phyloP scores from a whole-genome alignment of 2,888 invertebrate genomes.

The Hemaris fuciformis region DNA sequence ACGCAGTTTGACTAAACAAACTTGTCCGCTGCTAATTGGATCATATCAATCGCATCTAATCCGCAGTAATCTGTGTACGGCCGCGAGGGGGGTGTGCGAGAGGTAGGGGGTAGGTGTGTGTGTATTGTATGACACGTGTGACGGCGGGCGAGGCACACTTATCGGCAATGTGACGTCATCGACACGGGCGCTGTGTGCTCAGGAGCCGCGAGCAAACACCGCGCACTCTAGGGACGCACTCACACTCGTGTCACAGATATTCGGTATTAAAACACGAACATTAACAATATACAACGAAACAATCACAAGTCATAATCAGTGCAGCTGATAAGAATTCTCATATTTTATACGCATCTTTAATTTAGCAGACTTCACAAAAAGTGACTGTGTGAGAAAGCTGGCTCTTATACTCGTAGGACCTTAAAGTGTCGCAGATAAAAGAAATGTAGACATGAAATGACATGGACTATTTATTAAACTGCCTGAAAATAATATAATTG shows the following conservation, averaged over 20 bases:
- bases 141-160: neutral
- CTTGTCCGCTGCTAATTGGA: neutral
- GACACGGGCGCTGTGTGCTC: slow-evolving; percentile 23
- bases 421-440: too few species aligned
- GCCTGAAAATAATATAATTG: too few species aligned
- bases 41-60: neutral
- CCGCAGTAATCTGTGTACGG: neutral
- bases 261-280: neutral
- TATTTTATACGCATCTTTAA: too few species aligned
- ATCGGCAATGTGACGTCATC: slow-evolving; percentile 4
- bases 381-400: too few species aligned
- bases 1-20: neutral
- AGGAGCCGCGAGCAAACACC: neutral
- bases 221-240: neutral
- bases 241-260: neutral
- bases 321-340: too few species aligned
- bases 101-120: neutral
- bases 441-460: too few species aligned
- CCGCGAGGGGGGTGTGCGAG: neutral
- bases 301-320: too few species aligned
- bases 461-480: too few species aligned
- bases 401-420: too few species aligned
- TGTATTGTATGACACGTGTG: neutral
- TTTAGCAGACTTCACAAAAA: too few species aligned
- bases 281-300: neutral